Base-by-base conservation (phyloP, 2,888 invertebrate species). In the Tetranychus truncatus region DNA sequence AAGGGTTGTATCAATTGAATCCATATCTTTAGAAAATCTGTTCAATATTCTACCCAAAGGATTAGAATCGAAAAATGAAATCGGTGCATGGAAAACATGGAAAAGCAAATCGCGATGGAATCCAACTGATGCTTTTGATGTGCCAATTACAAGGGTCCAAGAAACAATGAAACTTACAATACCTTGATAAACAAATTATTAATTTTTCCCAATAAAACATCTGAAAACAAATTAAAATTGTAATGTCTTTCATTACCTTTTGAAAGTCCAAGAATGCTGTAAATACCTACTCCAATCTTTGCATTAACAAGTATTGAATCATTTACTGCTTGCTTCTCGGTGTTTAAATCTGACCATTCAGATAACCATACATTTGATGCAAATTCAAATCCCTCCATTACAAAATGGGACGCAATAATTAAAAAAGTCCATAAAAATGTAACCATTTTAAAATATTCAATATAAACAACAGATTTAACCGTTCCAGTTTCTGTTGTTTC, bases 401-500 rank as follows among this genome's bases (percentile, higher is more conserved):
- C 24, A 8, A 66, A 15, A 45, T 75, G 90, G 84, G 94, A 88
- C 0, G 90, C 76, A 75, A 93, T 84, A 2, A 94, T 91, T 11
- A 88, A 83, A 20, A 89, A 82, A 0, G 89, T 87, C 75, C 91
- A 85, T 74, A 89, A 84, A 80, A 91, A 83, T 67, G 95, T 93
- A 78, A 94, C 90, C 72, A 91, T 90, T 83, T 87, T 87, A 79
- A 94, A 85, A 82, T 96, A 97, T 82, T 92, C 89, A 80, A 89
- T 87, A 84, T 95, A 95, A 0, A 96, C 94, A 77, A 85, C 84
- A 86, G 89, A 88, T 83, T 92, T 91, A 2, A 97, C 92, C 18
- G 71, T 72, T 5, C 78, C 78, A 45, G 75, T 77, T 76, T 78
- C 78, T 15, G 45, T 20, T 0, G 55, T 44, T 66, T 78, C 78